Percentiles rank a stretch among this genome's conserved stretches.
Evolutionary conservation across 2,113 vertebrate species (phyloP).

Genomic region (Oryzias woworae): DNA sequence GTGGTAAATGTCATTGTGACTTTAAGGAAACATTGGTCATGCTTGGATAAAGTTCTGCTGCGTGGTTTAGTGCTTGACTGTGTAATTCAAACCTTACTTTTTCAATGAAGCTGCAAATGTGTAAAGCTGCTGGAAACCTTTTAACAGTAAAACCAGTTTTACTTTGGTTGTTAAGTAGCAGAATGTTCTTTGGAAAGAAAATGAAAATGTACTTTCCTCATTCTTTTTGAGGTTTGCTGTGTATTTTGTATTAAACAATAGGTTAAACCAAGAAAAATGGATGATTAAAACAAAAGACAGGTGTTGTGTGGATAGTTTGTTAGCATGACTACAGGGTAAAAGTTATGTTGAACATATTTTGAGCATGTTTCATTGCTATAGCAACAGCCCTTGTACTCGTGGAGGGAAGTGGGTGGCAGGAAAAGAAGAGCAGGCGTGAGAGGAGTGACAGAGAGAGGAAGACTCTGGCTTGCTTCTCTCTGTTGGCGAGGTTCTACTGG

Average conservation of each 20-base stretch:
- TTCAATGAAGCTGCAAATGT: too few relatives aligned
- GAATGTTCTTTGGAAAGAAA: too few relatives aligned
- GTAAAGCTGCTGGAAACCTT: too few relatives aligned
- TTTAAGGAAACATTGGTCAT: too few relatives aligned
- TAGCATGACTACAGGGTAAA: constrained; percentile 47
- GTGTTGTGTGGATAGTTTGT: constrained; percentile 42
- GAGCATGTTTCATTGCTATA: constrained; percentile 70
- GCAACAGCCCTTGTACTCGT: constrained; percentile 70
- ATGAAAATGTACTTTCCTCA: too few relatives aligned
- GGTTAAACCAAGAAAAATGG: constrained; percentile 5
- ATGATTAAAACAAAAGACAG: constrained; percentile 24
- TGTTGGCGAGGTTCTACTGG: constrained; percentile 48
- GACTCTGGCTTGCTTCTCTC: constrained; percentile 48
- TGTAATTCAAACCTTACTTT: too few relatives aligned
- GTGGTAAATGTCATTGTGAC: too few relatives aligned
- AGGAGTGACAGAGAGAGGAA: constrained; percentile 42
- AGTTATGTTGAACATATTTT: constrained; percentile 59
- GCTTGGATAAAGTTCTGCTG: too few relatives aligned
- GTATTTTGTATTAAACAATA: constrained; percentile 20
- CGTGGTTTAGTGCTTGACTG: too few relatives aligned
- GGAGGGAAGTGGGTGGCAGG: constrained; percentile 62
- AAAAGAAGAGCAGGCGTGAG: constrained; percentile 49
- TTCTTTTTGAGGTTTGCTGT: background rate
- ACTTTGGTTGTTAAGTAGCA: too few relatives aligned
- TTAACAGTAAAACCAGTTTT: too few relatives aligned